Base-by-base conservation (phyloP, 2,113 vertebrate genomes). In the Malurus elegans region DNA sequence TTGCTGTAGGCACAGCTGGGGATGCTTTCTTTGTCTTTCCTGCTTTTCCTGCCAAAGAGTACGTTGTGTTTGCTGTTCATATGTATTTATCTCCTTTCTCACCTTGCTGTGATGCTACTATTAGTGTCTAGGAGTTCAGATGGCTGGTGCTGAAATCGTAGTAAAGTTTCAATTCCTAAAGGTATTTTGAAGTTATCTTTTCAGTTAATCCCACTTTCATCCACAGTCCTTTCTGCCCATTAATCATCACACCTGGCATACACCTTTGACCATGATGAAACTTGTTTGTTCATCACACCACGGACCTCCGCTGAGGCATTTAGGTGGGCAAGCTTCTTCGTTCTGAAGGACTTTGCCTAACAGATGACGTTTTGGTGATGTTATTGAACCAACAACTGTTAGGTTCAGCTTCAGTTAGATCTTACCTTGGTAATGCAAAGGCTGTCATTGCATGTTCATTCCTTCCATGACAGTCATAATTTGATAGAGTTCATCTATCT, bases 51-150 rank as follows among this genome's bases (percentile, higher is more conserved):
- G 24, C 6, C 42, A 65, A 71, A 50, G 8, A 17, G 5, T 16
- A 69, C 0, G 0, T 40, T 18, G 5, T 50, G 3, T 64, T 85
- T 40, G 4, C 14, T 47, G 23, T 48, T 82, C 44, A 32, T 20
- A 45, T 24, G 4, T 24, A 44, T 57, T 78, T 57, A 28, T 81
- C 8, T 14, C 15, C 8, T 66, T 64, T 9, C 25, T 83, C n/a
- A 44, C 6, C 28, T 86, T 73, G 2, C 20, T 69, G 7, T 69
- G 25, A 26, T 75, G 14, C 21, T 80, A 18, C 18, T 72, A 6
- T 32, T 54, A 26, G 53, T 57, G 32, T 14, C 19, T 53, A 36
- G 24, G 29, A 60, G 24, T 9, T 76, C 34, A 76, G 12, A 34
- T 38, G 10, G 4, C 12, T 72, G 3, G 9, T 75, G 20, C 26